Base-by-base conservation (phyloP, 2,888 invertebrate genomes). In the Atrina japonica region DNA sequence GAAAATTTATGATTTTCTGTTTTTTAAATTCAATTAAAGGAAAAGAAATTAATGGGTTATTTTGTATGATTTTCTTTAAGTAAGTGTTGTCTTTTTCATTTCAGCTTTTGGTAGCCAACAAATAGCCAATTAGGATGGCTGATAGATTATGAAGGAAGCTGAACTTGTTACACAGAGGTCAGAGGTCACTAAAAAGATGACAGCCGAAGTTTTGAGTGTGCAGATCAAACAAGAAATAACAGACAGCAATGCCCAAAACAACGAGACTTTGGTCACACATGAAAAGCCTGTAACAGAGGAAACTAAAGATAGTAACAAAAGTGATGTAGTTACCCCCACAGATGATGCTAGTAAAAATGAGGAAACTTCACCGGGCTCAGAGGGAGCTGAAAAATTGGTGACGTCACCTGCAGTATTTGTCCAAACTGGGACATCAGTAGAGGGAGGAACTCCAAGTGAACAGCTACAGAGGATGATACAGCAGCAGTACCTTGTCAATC, bases 401-500 rank as follows among this genome's bases (percentile, higher is more conserved):
- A 3, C 52, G 23, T 30, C 61, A 30, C 43, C 49, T 16, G 49
- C 35, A 11, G 47, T 49, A 16, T 30, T 49, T 21, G 43, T 61
- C 11, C 30, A 35, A 29, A 47, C 49, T 9, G 49, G 45, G 1
- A 49, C 43, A 11, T 30, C 61, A 7, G 11, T 49, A 16, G 61
- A 61, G 14, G 45, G 61, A 1, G 35, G 43, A 21, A 56, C 40
- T 35, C 56, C 63, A 14, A 63, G 63, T 21, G 67, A 72, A 27
- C 66, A 72, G 58, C 35, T 72, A 50, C 66, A 66, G 47, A 49
- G 71, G 14, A 61, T 77, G 72, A 73, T 80, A 43, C 79, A 81
- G 61, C 80, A 80, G 63, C 81, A 81, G 68, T 80, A 78, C 52
- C 58, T 69, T 50, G 80, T 83, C 53, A 84, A 83, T 66, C 76